Evolutionary conservation across 2,888 invertebrate genomes (phyloP).

Genomic region (Rhogogaster chlorosoma): DNA sequence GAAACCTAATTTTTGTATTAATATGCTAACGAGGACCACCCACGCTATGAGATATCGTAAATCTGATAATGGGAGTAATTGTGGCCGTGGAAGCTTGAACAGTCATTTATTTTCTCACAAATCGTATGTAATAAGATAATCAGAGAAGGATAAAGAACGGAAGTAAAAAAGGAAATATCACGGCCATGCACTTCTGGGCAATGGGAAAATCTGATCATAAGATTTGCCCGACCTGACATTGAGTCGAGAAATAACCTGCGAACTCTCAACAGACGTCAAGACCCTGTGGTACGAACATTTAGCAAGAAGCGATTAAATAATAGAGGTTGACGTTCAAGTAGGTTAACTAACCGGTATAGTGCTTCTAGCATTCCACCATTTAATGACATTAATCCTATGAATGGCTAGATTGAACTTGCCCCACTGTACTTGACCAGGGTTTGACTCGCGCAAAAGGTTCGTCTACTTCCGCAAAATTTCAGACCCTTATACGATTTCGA

Average conservation of each 20-base stretch:
- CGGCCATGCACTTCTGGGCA: not conserved
- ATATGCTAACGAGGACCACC: slow-evolving; percentile 22
- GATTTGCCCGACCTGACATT: not conserved
- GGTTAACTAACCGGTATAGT: slow-evolving; percentile 58
- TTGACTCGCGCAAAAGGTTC: slow-evolving; percentile 21
- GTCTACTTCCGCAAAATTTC: not conserved
- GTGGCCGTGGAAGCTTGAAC: not conserved
- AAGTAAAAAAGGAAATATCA: not conserved
- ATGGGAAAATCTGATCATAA: not conserved
- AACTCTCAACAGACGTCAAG: not conserved
- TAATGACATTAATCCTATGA: slow-evolving; percentile 46
- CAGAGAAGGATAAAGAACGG: not conserved
- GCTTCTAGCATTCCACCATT: slow-evolving; percentile 50
- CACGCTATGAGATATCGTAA: slow-evolving; percentile 1
- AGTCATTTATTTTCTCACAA: not conserved
- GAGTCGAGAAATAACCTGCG: not conserved
- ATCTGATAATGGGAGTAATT: not conserved
- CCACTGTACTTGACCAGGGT: slow-evolving; percentile 55
- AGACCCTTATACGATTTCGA: not conserved
- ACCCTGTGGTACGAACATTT: slow-evolving; percentile 51
- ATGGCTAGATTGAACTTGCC: slow-evolving; percentile 56
- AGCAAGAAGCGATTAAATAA: slow-evolving; percentile 63
- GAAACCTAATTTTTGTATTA: not conserved
- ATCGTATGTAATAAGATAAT: not conserved
- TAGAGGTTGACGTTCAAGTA: slow-evolving; percentile 58